Evolutionary conservation across 2,888 invertebrate genomes (phyloP).

Genomic region (Ochropleura plecta): DNA sequence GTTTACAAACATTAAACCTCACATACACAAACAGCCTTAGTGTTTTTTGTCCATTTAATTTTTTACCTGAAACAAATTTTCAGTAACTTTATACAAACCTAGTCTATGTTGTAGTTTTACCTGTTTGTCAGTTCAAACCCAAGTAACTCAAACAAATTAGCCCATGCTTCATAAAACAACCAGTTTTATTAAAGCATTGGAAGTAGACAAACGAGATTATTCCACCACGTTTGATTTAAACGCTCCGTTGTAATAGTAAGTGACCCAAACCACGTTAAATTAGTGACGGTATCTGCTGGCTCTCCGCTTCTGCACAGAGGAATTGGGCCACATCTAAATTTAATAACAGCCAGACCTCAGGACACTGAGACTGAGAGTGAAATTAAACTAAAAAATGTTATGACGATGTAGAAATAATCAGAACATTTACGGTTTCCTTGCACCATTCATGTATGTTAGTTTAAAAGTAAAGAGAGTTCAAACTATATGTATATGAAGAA

Average conservation of each 20-base stretch:
- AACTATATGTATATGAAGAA: too few species aligned
- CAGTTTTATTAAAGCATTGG: slow-evolving; percentile 2
- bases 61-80: not conserved
- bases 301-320: slow-evolving; percentile 16
- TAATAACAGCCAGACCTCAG: slow-evolving; percentile 61
- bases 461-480: too few species aligned
- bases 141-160: not conserved
- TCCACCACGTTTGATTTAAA: slow-evolving; percentile 24
- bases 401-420: not conserved
- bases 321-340: slow-evolving; percentile 72
- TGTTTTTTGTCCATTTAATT: not conserved
- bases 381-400: slow-evolving; percentile 67
- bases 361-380: slow-evolving; percentile 34
- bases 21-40: too few species aligned
- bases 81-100: not conserved
- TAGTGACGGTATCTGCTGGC: slow-evolving; percentile 28
- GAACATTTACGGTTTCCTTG: not conserved
- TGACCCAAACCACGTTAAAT: slow-evolving; percentile 35
- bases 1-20: too few species aligned
- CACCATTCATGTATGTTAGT: too few species aligned
- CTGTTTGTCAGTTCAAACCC: not conserved
- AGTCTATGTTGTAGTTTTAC: not conserved
- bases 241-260: slow-evolving; percentile 17
- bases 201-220: slow-evolving; percentile 14
- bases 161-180: not conserved